Evolutionary conservation across 2,797 vertebrate species (phyloP), one percentile per base, ranked within the genome.

Genomic region (Acanthis flammea): DNA sequence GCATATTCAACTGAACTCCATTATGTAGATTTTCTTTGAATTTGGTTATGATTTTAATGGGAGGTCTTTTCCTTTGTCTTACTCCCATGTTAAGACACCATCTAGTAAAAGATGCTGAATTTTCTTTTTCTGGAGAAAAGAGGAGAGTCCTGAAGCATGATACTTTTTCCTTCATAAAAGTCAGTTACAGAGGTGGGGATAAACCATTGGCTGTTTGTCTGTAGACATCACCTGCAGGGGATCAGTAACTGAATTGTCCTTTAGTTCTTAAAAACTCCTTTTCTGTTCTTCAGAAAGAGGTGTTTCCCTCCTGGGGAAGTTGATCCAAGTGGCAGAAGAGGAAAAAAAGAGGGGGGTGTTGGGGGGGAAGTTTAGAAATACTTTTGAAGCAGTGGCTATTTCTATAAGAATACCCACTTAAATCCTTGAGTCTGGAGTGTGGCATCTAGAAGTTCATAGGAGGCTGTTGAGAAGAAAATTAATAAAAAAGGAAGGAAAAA

Each of bases 381-480:
- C 17, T 90, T 83, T 62, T 66, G 35, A 58, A 88, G 35, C 37
- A 14, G 6, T 68, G 27, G 7, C 30, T 57, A 6, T 85, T 79
- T 87, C 65, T 73, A 1, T 48, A 27, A 62, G 67, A 91, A 37
- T 84, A 75, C 45, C 23, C 0, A 2, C 65, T 76, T 76, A 15
- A 0, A 62, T 65, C 51, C 53, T 61, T 27, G 15, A 61, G 24
- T 27, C 67, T 72, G 67, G 60, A 77, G 25, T 50, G 30, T 58
- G 51, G 37, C 35, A 39, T 41, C 70, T 41, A 5, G 76, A 37
- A 68, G 12, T 79, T 83, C 62, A 17, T 41, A 78, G 65, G 50
- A 85, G n/a, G 31, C 58, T 92, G 24, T 80, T 93, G 41, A 73
- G 84, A 86, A 70, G 48, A 88, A 89, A 95, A 94, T 68, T 73